Base-by-base conservation (phyloP, 2,113 vertebrate genomes). In the Tachycineta bicolor region DNA sequence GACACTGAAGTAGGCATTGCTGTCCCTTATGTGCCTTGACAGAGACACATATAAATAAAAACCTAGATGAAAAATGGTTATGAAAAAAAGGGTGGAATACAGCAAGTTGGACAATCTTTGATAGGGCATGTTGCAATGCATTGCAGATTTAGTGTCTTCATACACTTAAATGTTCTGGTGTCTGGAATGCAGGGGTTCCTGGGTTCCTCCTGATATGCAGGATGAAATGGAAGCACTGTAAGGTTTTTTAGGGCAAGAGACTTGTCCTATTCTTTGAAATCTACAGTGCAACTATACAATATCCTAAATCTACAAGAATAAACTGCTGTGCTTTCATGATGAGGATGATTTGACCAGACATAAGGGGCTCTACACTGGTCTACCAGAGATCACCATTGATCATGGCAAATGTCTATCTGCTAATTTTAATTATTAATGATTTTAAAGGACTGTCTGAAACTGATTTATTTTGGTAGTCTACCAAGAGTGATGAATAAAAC, bases 361-460 rank as follows among this genome's bases (percentile, higher is more conserved):
- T 7, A 49, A 67, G 24, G 20, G 68, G 25, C 33, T 50, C 55
- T n/a, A 28, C 26, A 41, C 50, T 81, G n/a, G 28, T 68, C 64
- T 87, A 15, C 94, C 70, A 92, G 92, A 91, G 77, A 67, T 96
- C 59, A 58, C 34, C 55, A 83, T 34, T 91, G 91, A 58, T 71
- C 81, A 80, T n/a, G 79, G 49, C 62, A 60, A 58, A 90, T 83
- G 58, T 49, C 92, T 93, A 10, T 80, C 79, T 78, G 65, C 91
- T 93, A 77, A 95, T 94, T 69, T 77, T 21, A 24, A 75, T 83
- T 70, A 90, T 93, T 96, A 96, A 92, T 77, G 74, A 73, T 90
- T 95, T 93, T 62, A 83, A 82, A 94, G 59, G 50, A 56, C 83
- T 68, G 46, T 59, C 92, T 95, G 92, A 97, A 97, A 97, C 91